Evolutionary conservation across 2,113 vertebrate genomes (phyloP), one percentile per base, ranked within the genome.

Genomic region (Phoxinus phoxinus): DNA sequence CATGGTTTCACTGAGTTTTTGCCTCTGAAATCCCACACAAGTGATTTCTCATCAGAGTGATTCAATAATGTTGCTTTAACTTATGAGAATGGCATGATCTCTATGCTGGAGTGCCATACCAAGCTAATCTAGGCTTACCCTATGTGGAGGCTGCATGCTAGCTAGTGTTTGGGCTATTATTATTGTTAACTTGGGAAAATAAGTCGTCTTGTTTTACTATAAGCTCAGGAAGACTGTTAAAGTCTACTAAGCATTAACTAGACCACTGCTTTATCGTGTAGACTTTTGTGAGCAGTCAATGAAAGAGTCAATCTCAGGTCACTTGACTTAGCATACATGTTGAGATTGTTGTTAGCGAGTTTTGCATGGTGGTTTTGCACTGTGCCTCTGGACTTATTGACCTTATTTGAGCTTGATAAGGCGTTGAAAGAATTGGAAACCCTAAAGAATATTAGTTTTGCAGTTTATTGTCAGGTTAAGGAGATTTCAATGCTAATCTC

Each of bases 391-490:
- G 84, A 88, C 74, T 73, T 90, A 51, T 19, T 84, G 61, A 87
- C 53, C 67, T 27, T 48, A 15, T 53, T 61, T 86, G 83, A 63
- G 63, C 76, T 56, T 81, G 90, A 92, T 92, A 90, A 92, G 88
- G 56, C 7, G 27, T 88, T 77, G 53, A 81, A 72, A 67, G 25
- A 35, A 73, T 12, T 58, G 37, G 25, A 15, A 9, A 58, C 74
- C 69, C 87, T 15, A 72, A 90, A 87, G 59, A 46, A 58, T 19
- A 63, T 6, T 44, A 25, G 77, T 27, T 61, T 61, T 63, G 35
- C 13, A 25, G 12, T 46, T 41, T n/a, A 72, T 35, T 72, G 35
- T n/a, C 69, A 9, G 69, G 11, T 72, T 23, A 78, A 37, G 10
- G 8, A 21, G 30, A 6, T 78, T 74, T 8, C 23, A n/a, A 23